Base-by-base conservation (phyloP, 2,888 invertebrate genomes). In the Caenorhabditis virilis region DNA sequence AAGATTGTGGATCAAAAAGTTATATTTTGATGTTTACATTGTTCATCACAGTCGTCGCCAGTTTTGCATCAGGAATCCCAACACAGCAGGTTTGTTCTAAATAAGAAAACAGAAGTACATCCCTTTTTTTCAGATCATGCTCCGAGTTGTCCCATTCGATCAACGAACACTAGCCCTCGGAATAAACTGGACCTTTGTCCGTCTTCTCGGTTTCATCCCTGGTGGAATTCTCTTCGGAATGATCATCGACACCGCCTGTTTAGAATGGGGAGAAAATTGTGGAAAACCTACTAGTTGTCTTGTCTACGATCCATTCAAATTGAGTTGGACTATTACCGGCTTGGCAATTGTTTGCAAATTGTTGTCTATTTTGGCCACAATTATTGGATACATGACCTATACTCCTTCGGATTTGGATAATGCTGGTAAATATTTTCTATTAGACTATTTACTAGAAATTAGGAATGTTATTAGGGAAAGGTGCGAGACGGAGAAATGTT, bases 61-160 rank as follows among this genome's bases (percentile, higher is more conserved):
- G 78, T 33, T 82, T 82, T 50, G 82, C 80, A 2, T 70, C 78
- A 1, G 80, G 79, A 22, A 82, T 82, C 30, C 82, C 82, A 9
- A 72, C 72, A 18, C 82, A 82, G 61, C 82, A 79, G 69, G 76
- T 78, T 49, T 30, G n/a, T 30, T 30, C 30, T 30, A 30, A 13
- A 30, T 9, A 6, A 30, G 30, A 30, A 13, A 30, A n/a, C n/a
- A n/a, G n/a, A n/a, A n/a, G n/a, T n/a, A n/a, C n/a, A n/a, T n/a
- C n/a, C n/a, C 43, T 64, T 67, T 30, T 5, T 22, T 27, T 1
- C 27, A 79, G 74, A 81, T 80, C 26, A 79, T 80, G 79, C 72
- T 81, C 13, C 74, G 81, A 5, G 81, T 81, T 5, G 81, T 82
- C 23, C 80, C 83, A 15, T 82, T 82, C 64, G 77, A 82, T 51